Evolutionary conservation across 2,113 vertebrate species (phyloP), one percentile per base, ranked within the genome.

Genomic region (Elanoides forficatus): DNA sequence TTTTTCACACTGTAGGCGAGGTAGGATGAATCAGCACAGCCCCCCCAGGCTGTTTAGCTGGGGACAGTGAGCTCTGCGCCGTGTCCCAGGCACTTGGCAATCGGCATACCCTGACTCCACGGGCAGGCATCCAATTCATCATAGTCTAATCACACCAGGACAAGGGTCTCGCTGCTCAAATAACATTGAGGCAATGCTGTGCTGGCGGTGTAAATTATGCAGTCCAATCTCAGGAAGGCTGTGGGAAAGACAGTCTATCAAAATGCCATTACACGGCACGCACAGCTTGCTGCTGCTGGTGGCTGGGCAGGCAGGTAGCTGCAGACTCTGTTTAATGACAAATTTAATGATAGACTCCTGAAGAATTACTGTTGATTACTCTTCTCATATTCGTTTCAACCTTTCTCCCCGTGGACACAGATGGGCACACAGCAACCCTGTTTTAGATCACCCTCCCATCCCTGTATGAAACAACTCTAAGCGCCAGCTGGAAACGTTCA

Each of bases 151-250:
- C 92, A 63, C 70, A 38, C 16, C 71, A 56, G 90, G 81, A 81
- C 88, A 78, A 55, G 73, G 88, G 72, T 36, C 89, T 96, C 38
- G 10, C 93, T 85, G 93, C 90, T 98, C 94, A 86, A 95, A 92
- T 91, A 93, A 94, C 67, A 83, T 75, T 17, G 80, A 95, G 72
- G 88, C 79, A 88, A 27, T 52, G 83, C 73, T 80, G 83, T 76
- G 82, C 65, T 82, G 86, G 78, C n/a, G 86, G 52, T 90, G 88
- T 94, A 81, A 97, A 96, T 97, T 80, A 89, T 88, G 85, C 75
- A 85, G 87, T 76, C 78, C 34, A 90, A 65, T 56, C 58, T 79
- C 13, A 7, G 43, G 32, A 84, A 97, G 88, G 90, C 78, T 75
- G 79, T n/a, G 62, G 88, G 67, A 90, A 71, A 62, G 81, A 9